Conservation (phyloP, 2,797 vertebrate genomes). For the Centropyge bicolor region DNA sequence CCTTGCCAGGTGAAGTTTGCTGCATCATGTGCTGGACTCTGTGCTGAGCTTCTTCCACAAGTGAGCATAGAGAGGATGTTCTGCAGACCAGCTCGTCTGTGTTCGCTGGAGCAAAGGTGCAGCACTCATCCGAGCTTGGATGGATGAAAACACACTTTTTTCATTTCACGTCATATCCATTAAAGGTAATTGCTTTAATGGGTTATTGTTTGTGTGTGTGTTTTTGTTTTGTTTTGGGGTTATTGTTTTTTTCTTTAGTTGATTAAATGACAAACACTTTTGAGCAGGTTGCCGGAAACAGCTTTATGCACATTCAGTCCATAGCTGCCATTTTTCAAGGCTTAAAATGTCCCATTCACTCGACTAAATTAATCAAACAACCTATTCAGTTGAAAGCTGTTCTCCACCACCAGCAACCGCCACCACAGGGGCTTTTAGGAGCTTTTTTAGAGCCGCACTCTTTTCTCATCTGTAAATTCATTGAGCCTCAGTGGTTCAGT, state of each 20-base stretch:
- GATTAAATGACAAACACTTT: slow-evolving; percentile 49
- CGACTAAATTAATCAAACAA: slow-evolving; percentile 34
- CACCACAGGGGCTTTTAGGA: slow-evolving; percentile 32
- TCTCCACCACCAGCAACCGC: background rate
- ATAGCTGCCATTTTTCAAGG: slow-evolving; percentile 8
- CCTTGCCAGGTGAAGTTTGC: slow-evolving; percentile 69
- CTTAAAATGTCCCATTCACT: slow-evolving; percentile 31
- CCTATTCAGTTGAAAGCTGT: slow-evolving; percentile 38
- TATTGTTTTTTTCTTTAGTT: slow-evolving; percentile 12
- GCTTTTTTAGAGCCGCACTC: slow-evolving; percentile 25
- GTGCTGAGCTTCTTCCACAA: background rate
- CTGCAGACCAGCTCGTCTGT: background rate
- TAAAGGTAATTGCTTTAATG: slow-evolving; percentile 1
- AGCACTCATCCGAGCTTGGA: background rate
- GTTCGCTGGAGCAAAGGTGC: background rate
- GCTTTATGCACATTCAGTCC: slow-evolving; percentile 25
- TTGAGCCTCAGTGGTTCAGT: slow-evolving; percentile 24
- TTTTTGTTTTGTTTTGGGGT: background rate
- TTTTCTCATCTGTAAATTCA: slow-evolving; percentile 41
- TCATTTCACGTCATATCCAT: no score
- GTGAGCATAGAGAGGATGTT: background rate
- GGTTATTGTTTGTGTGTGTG: slow-evolving; percentile 4
- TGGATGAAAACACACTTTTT: background rate
- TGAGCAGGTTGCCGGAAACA: slow-evolving; percentile 9
- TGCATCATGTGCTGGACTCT: slow-evolving; percentile 39